Percentiles rank a stretch among this genome's conserved stretches.
Evolutionary conservation across 2,797 vertebrate genomes (phyloP).

Genomic region (Poeciliopsis paucimaculata): DNA sequence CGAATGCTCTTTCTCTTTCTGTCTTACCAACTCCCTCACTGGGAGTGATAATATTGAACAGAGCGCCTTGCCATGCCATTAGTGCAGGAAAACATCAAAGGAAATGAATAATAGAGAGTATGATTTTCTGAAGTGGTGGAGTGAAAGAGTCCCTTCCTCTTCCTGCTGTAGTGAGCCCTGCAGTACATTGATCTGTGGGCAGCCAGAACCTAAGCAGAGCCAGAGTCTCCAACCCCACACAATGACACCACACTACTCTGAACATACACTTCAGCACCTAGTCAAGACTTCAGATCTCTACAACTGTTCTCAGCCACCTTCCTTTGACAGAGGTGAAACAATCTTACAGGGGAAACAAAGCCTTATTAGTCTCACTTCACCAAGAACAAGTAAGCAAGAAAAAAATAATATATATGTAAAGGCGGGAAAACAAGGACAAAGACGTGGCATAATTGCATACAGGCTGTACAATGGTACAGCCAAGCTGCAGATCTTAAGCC

Average conservation of each 20-base stretch:
- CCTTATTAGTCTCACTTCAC: slow-evolving; percentile 58
- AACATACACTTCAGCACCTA: slow-evolving; percentile 44
- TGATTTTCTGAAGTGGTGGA: slow-evolving; percentile 79
- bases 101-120: slow-evolving; percentile 83
- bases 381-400: slow-evolving; percentile 37
- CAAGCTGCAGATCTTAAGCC: slow-evolving; percentile 91
- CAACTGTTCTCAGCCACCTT: slow-evolving; percentile 59
- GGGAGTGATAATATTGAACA: slow-evolving; percentile 76
- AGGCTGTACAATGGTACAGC: slow-evolving; percentile 91
- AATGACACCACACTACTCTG: slow-evolving; percentile 40
- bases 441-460: slow-evolving; percentile 97
- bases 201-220: slow-evolving; percentile 55
- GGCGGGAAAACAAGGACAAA: slow-evolving; percentile 71
- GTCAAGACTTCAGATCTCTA: slow-evolving; percentile 58
- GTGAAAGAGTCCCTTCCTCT: slow-evolving; percentile 72
- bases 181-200: slow-evolving; percentile 77
- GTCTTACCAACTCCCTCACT: slow-evolving; percentile 53
- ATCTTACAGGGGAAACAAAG: slow-evolving; percentile 35
- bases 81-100: slow-evolving; percentile 81
- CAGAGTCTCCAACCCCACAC: slow-evolving; percentile 42
- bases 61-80: slow-evolving; percentile 79
- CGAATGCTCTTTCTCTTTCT: slow-evolving; percentile 57
- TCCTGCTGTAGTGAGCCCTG: slow-evolving; percentile 71
- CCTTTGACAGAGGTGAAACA: slow-evolving; percentile 59
- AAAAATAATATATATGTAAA: slow-evolving; percentile 31